phyloP scores from a whole-genome alignment of 2,888 invertebrate genomes.

The Dynastes grantii region DNA sequence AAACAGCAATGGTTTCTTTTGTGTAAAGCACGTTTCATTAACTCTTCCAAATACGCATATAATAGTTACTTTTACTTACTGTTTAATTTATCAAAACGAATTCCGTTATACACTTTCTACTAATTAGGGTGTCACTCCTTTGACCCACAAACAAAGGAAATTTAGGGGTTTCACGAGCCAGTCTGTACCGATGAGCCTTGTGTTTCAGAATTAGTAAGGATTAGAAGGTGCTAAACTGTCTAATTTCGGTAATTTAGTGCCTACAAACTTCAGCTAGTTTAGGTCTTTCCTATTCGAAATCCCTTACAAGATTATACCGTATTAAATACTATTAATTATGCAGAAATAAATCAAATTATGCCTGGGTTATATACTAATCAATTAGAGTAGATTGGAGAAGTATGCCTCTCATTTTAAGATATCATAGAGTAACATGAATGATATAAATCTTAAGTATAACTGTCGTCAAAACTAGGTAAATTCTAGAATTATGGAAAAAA shows the following conservation, averaged over 20 bases:
- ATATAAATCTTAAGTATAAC: too few relatives aligned
- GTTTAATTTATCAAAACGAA: conserved; percentile 2
- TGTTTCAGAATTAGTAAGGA: conserved; percentile 31
- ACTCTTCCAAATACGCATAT: too few relatives aligned
- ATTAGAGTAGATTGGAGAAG: not conserved
- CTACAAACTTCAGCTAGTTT: conserved; percentile 20
- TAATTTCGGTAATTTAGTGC: conserved; percentile 30
- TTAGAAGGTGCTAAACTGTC: conserved; percentile 40
- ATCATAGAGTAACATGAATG: too few relatives aligned
- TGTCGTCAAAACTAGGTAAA: too few relatives aligned
- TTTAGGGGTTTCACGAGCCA: conserved; percentile 1
- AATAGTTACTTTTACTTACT: not conserved
- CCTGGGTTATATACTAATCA: not conserved
- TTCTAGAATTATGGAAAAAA: too few relatives aligned
- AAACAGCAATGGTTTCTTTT: too few relatives aligned
- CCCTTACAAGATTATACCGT: not conserved
- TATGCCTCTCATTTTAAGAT: too few relatives aligned
- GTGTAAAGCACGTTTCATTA: too few relatives aligned
- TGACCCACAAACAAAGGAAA: conserved; percentile 30
- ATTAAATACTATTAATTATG: not conserved
- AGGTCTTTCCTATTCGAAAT: conserved; percentile 14
- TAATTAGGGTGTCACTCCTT: conserved; percentile 19
- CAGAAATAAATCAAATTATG: not conserved
- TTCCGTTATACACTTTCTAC: conserved; percentile 5
- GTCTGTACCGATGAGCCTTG: conserved; percentile 5